These are phyloP conservation scores for Heliothis virescens DNA, from an alignment of 1,140 invertebrate species.

Conservation along the genomic window DNA sequence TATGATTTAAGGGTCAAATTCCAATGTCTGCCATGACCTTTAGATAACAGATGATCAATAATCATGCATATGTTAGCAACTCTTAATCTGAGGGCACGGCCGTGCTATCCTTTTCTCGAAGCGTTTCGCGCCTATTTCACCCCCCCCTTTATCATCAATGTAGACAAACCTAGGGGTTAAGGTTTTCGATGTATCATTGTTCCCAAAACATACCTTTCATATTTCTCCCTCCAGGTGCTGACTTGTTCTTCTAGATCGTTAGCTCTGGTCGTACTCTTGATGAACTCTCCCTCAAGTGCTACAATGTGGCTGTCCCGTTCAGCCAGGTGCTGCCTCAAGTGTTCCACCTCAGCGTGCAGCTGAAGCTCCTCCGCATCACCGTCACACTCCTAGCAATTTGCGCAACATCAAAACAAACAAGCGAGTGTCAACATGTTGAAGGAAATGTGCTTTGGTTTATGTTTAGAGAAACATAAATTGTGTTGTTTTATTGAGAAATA, in stretches of 20 bases:
- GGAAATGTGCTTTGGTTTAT: constrained; percentile 11
- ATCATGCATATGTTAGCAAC: too few species aligned
- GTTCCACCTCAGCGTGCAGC: constrained; percentile 95
- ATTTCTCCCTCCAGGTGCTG: constrained; percentile 95
- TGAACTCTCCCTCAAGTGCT: constrained; percentile 94
- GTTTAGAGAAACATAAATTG: constrained; percentile 51
- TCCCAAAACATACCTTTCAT: constrained; percentile 89
- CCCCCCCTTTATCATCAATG: too few species aligned
- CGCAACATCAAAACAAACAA: constrained; percentile 71
- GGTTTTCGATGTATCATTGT: too few species aligned
- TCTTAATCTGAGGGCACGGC: too few species aligned
- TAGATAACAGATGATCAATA: too few species aligned
- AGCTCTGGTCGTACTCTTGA: constrained; percentile 92
- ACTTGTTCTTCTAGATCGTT: constrained; percentile 94
- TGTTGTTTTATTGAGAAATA: neutral
- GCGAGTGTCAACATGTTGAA: constrained; percentile 52
- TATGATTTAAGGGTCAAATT: too few species aligned
- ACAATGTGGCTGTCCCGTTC: constrained; percentile 94
- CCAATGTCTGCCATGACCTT: too few species aligned
- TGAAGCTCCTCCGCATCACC: constrained; percentile 87
- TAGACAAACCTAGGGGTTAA: too few species aligned
- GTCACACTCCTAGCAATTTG: constrained; percentile 79
- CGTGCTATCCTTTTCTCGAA: too few species aligned
- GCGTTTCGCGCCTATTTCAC: too few species aligned
- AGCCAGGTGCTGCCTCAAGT: constrained; percentile 92